A percentile compares a stretch with the other conserved stretches of the same genome.
phyloP scores from a whole-genome alignment of 2,113 vertebrate species.

The Dasyornis broadbenti region DNA sequence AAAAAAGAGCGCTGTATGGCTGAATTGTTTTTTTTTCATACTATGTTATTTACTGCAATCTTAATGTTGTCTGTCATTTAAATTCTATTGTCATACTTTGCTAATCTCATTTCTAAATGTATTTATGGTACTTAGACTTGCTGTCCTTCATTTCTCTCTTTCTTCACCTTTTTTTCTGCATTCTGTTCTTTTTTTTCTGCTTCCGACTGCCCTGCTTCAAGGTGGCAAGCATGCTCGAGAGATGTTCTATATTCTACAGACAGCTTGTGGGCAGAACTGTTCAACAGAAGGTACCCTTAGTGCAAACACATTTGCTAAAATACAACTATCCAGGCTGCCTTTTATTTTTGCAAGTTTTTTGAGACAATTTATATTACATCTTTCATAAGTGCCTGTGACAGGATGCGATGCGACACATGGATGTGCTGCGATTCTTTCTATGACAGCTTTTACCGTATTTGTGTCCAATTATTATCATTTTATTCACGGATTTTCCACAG shows the following conservation, averaged over 20 bases:
- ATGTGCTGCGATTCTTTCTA: slow-evolving; percentile 62
- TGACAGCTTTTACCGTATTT: slow-evolving; percentile 63
- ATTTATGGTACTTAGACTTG: slow-evolving; percentile 81
- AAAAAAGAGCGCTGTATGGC: slow-evolving; percentile 76
- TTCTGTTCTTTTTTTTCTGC: slow-evolving; percentile 81
- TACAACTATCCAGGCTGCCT: slow-evolving; percentile 77
- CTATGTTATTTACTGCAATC: slow-evolving; percentile 77
- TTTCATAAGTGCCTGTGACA: slow-evolving; percentile 75
- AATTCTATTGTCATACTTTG: slow-evolving; percentile 82
- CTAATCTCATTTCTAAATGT: slow-evolving; percentile 84
- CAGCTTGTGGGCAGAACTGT: slow-evolving; percentile 98
- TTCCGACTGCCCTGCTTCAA: slow-evolving; percentile 89
- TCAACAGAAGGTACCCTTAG: slow-evolving; percentile 98
- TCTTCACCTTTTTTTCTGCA: slow-evolving; percentile 80
- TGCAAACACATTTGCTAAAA: slow-evolving; percentile 79
- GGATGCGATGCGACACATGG: slow-evolving; percentile 68
- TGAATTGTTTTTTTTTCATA: slow-evolving; percentile 71
- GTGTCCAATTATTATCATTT: slow-evolving; percentile 67
- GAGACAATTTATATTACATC: slow-evolving; percentile 74
- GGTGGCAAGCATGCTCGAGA: slow-evolving; percentile 96
- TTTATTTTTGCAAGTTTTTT: slow-evolving; percentile 62
- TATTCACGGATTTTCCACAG: slow-evolving; percentile 44
- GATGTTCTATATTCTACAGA: slow-evolving; percentile 99
- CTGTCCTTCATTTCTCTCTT: slow-evolving; percentile 82
- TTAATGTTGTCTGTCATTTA: slow-evolving; percentile 80